Conservation (phyloP, 2,888 invertebrate genomes). For the Dioctria rufipes region DNA sequence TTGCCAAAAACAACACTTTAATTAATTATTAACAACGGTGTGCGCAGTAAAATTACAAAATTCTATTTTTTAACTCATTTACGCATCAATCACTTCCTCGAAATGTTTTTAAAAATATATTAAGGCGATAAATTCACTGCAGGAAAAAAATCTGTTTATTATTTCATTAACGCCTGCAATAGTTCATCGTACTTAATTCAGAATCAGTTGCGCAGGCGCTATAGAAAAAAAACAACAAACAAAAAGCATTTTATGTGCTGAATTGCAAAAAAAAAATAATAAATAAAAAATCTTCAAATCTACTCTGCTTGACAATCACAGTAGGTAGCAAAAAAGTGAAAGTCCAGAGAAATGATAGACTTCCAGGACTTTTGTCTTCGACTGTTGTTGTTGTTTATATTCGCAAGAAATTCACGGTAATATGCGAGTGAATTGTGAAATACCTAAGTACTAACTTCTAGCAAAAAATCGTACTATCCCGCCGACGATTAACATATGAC, state of each 20-base stretch:
- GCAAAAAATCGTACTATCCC: conserved; percentile 19
- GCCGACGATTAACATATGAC: conserved; percentile 52
- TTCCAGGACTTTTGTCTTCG: background rate
- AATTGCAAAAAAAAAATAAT: too few relatives aligned
- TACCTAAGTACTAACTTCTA: conserved; percentile 8
- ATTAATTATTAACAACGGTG: background rate
- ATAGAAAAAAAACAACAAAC: background rate
- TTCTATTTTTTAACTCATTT: conserved; percentile 18
- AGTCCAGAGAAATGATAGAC: too few relatives aligned
- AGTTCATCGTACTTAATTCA: conserved; percentile 18
- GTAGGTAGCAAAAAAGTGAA: too few relatives aligned
- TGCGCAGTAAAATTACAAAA: conserved; percentile 1
- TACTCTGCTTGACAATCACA: too few relatives aligned
- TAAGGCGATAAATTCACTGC: conserved; percentile 19
- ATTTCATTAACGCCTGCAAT: conserved; percentile 32
- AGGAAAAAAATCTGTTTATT: conserved; percentile 29
- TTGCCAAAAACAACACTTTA: conserved; percentile 17
- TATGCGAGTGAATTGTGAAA: background rate
- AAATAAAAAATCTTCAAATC: too few relatives aligned
- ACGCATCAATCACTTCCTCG: conserved; percentile 17
- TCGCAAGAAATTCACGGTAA: too few relatives aligned
- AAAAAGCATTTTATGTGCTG: too few relatives aligned
- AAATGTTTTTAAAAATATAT: background rate
- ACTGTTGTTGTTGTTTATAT: too few relatives aligned
- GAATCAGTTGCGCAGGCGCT: conserved; percentile 13